phyloP scores from a whole-genome alignment of 2,113 vertebrate genomes.

The Clarias macrocephalus region DNA sequence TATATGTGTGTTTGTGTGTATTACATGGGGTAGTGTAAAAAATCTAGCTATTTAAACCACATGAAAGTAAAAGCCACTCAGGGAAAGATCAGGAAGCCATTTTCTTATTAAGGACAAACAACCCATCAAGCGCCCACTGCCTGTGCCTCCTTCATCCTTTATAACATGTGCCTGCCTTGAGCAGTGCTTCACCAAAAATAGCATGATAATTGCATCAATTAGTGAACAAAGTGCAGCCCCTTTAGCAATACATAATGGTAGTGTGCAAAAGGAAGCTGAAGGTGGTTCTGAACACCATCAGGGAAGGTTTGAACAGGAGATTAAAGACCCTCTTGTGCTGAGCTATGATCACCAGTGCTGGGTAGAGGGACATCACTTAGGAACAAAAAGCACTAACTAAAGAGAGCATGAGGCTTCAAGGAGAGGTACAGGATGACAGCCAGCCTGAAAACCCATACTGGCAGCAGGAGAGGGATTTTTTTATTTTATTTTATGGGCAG shows the following conservation, averaged over 20 bases:
- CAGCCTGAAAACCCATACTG: slow-evolving; percentile 49
- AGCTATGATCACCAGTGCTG: slow-evolving; percentile 34
- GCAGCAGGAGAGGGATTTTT: slow-evolving; percentile 46
- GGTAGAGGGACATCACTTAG: slow-evolving; percentile 36
- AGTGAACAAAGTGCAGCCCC: slow-evolving; percentile 34
- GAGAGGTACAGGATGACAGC: slow-evolving; percentile 44
- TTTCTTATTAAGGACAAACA: slow-evolving; percentile 32
- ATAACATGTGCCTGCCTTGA: slow-evolving; percentile 15
- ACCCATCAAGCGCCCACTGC: slow-evolving; percentile 8
- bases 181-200: slow-evolving; percentile 45
- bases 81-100: slow-evolving; percentile 35
- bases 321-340: slow-evolving; percentile 42
- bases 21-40: background rate
- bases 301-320: slow-evolving; percentile 46
- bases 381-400: slow-evolving; percentile 9
- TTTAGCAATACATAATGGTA: slow-evolving; percentile 43
- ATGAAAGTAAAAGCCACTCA: slow-evolving; percentile 8
- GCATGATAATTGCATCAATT: slow-evolving; percentile 55
- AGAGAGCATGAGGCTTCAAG: slow-evolving; percentile 40
- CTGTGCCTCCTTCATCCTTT: slow-evolving; percentile 12
- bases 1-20: too few relatives aligned
- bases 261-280: slow-evolving; percentile 37
- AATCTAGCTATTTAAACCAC: slow-evolving; percentile 16
- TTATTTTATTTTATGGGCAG: slow-evolving; percentile 46
- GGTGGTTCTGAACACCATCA: slow-evolving; percentile 31